A percentile compares a stretch with the other conserved stretches of the same genome.
phyloP scores from a whole-genome alignment of 2,797 vertebrate species.

The Phoebastria nigripes region DNA sequence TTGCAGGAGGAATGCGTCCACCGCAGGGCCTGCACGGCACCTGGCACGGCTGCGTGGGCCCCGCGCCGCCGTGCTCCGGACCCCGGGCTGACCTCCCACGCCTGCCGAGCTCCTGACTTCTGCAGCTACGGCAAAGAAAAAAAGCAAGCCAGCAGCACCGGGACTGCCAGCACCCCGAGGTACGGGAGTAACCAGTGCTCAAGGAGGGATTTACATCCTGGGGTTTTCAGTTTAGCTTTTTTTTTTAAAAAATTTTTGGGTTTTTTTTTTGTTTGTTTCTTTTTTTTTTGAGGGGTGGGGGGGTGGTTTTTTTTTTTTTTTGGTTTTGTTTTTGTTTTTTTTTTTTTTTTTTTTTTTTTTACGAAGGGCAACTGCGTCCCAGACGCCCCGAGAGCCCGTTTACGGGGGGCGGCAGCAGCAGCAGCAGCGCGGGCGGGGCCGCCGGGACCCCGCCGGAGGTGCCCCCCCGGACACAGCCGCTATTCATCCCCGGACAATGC shows the following conservation, averaged over 20 bases:
- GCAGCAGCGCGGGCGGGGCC: not conserved
- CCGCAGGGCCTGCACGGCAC: not conserved
- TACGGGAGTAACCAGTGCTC: not conserved
- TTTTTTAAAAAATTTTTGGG: no score
- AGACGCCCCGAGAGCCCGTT: not conserved
- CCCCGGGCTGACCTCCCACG: not conserved
- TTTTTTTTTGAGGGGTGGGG: not conserved
- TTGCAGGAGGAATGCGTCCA: accelerated
- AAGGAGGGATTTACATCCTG: not conserved
- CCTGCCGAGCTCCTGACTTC: not conserved
- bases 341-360: no score
- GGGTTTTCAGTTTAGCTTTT: not conserved
- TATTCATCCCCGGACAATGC: slow-evolving; percentile 34
- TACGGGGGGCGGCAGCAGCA: not conserved
- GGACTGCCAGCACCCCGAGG: not conserved
- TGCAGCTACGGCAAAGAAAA: not conserved
- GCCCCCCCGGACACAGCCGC: not conserved
- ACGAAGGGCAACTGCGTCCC: not conserved
- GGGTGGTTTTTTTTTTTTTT: accelerated
- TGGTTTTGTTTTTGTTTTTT: not conserved
- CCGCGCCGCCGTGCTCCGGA: not conserved
- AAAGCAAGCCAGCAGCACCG: not conserved
- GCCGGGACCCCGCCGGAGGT: not conserved
- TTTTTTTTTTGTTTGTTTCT: no score
- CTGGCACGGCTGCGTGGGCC: not conserved